Conservation (phyloP, 2,113 vertebrate genomes). For the Clarias batrachus region DNA sequence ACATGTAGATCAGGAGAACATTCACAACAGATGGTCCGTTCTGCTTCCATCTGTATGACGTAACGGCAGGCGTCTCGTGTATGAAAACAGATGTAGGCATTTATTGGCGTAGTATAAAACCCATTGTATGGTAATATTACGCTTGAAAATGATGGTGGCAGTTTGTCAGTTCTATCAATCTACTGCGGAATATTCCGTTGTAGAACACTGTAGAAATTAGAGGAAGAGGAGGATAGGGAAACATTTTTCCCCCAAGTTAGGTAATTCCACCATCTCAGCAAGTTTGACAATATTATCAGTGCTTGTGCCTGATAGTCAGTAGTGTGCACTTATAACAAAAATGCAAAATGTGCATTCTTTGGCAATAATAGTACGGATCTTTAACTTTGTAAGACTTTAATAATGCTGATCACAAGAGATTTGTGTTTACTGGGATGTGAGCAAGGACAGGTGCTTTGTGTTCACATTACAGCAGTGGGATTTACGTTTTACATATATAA, state of each 20-base stretch:
- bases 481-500: not conserved
- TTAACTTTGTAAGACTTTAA: constrained; percentile 45
- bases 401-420: constrained; percentile 30
- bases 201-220: constrained; percentile 22
- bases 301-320: constrained; percentile 22
- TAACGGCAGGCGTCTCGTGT: constrained; percentile 52
- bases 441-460: not conserved
- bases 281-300: constrained; percentile 35
- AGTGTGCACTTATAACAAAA: constrained; percentile 34
- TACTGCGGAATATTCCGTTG: not conserved
- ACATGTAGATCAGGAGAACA: constrained; percentile 56
- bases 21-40: constrained; percentile 67
- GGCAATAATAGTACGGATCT: constrained; percentile 30
- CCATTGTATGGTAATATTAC: constrained; percentile 26
- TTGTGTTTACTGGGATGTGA: not conserved
- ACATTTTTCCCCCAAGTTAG: not conserved
- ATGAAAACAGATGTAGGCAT: constrained; percentile 50
- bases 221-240: not conserved
- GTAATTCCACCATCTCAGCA: constrained; percentile 41
- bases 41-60: constrained; percentile 64
- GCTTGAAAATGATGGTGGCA: constrained; percentile 28
- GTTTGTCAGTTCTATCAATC: constrained; percentile 41
- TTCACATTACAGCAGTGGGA: not conserved
- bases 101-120: constrained; percentile 33
- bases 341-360: constrained; percentile 48